These are phyloP conservation scores for Bubo blakistoni DNA, from an alignment of 2,113 vertebrate species.

Conservation along the genomic window DNA sequence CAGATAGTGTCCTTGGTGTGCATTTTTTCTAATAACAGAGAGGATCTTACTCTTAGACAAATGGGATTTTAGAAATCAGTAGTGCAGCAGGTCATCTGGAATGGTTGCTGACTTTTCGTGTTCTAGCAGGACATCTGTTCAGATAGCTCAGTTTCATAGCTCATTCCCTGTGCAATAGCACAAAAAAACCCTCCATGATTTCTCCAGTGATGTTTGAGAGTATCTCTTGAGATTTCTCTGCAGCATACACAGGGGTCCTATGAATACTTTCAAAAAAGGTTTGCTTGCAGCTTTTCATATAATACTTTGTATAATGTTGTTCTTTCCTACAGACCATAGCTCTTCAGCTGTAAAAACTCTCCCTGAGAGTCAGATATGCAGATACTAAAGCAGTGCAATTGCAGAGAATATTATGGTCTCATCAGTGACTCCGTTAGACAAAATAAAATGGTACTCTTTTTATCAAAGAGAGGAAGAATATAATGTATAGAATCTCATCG, in stretches of 20 bases:
- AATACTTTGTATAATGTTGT: background rate
- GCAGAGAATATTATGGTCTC: background rate
- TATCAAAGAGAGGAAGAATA: background rate
- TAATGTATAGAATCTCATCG: background rate
- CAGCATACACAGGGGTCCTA: background rate
- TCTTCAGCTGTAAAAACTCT: background rate
- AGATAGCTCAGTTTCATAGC: background rate
- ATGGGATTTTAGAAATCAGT: background rate
- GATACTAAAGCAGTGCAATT: background rate
- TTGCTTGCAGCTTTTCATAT: background rate
- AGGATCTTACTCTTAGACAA: background rate
- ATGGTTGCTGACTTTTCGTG: background rate
- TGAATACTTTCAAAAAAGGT: background rate
- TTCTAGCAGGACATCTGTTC: background rate
- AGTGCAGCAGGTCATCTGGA: background rate
- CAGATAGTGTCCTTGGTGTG: background rate
- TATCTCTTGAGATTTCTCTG: background rate
- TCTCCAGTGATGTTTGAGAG: background rate
- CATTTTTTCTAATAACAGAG: background rate
- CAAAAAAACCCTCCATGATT: background rate
- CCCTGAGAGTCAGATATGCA: background rate
- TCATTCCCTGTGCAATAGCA: background rate
- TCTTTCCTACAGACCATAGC: background rate
- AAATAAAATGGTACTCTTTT: background rate
- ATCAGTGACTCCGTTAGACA: background rate